phyloP scores from a whole-genome alignment of 1,140 invertebrate species.

The Ctenoplectra terminalis region DNA sequence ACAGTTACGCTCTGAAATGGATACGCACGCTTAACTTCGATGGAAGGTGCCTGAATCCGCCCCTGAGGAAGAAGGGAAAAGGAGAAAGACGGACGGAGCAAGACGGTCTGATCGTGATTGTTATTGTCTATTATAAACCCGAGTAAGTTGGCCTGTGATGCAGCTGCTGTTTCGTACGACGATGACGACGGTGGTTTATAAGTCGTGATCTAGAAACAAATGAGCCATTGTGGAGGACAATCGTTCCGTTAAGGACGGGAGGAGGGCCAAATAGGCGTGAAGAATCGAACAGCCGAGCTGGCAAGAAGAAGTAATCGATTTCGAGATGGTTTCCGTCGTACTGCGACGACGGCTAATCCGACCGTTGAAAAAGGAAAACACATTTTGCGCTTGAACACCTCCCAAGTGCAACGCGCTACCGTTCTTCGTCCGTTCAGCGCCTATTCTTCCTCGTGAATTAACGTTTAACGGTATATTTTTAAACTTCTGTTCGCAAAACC shows the following conservation, averaged over 20 bases:
- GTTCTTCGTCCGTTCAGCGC: not conserved
- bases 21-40: no score
- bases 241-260: conserved; percentile 66
- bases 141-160: conserved; percentile 69
- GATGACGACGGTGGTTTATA: conserved; percentile 66
- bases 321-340: conserved; percentile 36
- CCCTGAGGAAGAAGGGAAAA: conserved; percentile 35
- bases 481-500: not conserved
- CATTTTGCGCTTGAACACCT: conserved; percentile 8
- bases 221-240: conserved; percentile 73
- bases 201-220: conserved; percentile 77
- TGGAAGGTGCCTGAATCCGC: conserved; percentile 18
- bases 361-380: conserved; percentile 1
- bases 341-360: conserved; percentile 21
- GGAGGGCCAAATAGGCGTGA: conserved; percentile 55
- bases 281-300: conserved; percentile 52
- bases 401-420: not conserved
- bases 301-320: conserved; percentile 50
- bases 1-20: no score
- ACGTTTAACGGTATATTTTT: not conserved
- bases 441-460: not conserved
- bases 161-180: conserved; percentile 71
- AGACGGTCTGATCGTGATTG: conserved; percentile 70
- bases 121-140: conserved; percentile 77
- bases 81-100: conserved; percentile 58